Percentiles rank a stretch among this genome's conserved stretches.
phyloP scores from a whole-genome alignment of 2,888 invertebrate genomes.

The Drosophila kuntzei region DNA sequence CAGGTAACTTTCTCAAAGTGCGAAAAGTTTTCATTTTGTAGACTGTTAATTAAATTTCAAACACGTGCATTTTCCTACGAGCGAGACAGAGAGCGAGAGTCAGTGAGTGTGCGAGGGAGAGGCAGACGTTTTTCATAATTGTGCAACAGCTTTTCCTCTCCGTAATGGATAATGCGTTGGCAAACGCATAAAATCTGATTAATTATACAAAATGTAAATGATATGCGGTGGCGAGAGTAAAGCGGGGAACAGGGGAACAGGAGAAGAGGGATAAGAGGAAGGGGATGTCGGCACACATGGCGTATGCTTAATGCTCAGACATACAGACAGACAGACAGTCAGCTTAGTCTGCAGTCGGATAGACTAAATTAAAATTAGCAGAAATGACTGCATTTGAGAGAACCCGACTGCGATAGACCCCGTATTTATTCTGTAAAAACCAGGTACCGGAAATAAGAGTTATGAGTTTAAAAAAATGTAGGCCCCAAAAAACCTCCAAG shows the following conservation, averaged over 20 bases:
- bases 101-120: neutral
- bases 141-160: slow-evolving; percentile 3
- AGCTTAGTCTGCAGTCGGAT: slow-evolving; percentile 11
- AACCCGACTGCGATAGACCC: neutral
- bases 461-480: no score
- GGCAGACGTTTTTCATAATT: slow-evolving; percentile 13
- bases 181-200: slow-evolving; percentile 64
- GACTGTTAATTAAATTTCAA: slow-evolving; percentile 55
- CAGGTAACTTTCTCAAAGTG: slow-evolving; percentile 33
- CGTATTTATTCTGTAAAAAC: neutral
- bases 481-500: no score
- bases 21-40: slow-evolving; percentile 35
- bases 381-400: neutral
- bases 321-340: slow-evolving; percentile 11
- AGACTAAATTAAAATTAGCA: slow-evolving; percentile 8
- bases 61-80: slow-evolving; percentile 2
- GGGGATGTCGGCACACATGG: neutral
- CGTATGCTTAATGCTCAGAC: slow-evolving; percentile 24
- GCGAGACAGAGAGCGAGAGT: neutral
- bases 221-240: slow-evolving; percentile 27
- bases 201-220: slow-evolving; percentile 60
- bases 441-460: no score
- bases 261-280: neutral
- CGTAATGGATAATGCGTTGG: slow-evolving; percentile 41
- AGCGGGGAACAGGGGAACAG: neutral